These are phyloP conservation scores for Orchesellides sinensis DNA, from an alignment of 2,888 invertebrate species.

Conservation along the genomic window DNA sequence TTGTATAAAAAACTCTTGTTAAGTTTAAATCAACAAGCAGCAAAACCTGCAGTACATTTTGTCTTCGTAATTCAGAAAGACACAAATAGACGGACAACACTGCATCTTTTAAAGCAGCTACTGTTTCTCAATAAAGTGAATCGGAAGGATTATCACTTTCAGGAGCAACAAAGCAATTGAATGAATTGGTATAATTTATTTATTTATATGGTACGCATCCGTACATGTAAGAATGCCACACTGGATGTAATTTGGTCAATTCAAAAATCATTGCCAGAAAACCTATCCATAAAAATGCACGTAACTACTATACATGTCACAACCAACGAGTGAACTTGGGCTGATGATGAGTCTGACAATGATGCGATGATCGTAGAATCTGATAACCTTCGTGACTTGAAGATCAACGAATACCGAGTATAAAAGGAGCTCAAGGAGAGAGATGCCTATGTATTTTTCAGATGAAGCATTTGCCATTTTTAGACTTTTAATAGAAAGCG, in stretches of 20 bases:
- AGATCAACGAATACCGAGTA: slow-evolving; percentile 1
- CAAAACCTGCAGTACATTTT: too few relatives aligned
- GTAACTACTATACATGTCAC: too few relatives aligned
- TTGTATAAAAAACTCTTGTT: too few relatives aligned
- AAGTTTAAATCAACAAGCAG: too few relatives aligned
- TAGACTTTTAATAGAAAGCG: not conserved
- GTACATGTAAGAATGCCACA: not conserved
- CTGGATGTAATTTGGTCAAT: not conserved
- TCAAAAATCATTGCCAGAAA: slow-evolving; percentile 8
- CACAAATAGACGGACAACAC: too few relatives aligned
- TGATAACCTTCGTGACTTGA: slow-evolving; percentile 54
- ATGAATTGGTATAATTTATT: not conserved
- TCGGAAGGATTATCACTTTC: not conserved
- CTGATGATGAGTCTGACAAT: not conserved
- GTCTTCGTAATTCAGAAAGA: too few relatives aligned
- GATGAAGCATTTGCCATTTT: slow-evolving; percentile 11
- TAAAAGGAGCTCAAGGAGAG: not conserved
- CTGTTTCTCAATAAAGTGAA: not conserved
- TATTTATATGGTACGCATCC: too few relatives aligned
- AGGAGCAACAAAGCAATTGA: slow-evolving; percentile 15
- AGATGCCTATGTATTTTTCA: not conserved
- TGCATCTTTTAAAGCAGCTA: slow-evolving; percentile 31
- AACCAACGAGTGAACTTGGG: slow-evolving; percentile 39
- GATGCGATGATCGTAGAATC: slow-evolving; percentile 36
- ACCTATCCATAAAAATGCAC: too few relatives aligned